Conservation (phyloP, 2,113 vertebrate genomes). For the Tapirus terrestris region DNA sequence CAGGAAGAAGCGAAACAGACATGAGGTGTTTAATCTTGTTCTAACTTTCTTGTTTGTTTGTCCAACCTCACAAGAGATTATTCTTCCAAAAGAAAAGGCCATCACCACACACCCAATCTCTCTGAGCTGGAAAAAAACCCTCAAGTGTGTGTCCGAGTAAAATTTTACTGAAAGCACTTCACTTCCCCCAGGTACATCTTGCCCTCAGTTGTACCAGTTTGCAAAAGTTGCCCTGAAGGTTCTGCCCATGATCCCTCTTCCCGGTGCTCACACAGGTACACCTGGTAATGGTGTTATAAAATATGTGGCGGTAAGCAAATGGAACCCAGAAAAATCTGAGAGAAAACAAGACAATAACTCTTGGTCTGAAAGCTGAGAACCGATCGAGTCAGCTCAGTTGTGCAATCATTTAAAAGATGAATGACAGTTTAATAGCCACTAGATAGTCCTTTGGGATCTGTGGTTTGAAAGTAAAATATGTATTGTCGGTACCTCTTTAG, state of each 20-base stretch:
- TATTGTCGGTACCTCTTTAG: conserved; percentile 96
- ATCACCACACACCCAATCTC: neutral
- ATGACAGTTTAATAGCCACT: conserved; percentile 87
- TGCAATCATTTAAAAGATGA: conserved; percentile 89
- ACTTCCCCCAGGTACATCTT: neutral
- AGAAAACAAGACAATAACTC: conserved; percentile 85
- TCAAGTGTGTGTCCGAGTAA: neutral
- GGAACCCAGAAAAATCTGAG: conserved; percentile 79
- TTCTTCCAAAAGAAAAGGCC: neutral
- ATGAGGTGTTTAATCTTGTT: neutral
- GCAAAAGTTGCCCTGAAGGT: conserved; percentile 44
- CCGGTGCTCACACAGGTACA: conserved; percentile 47
- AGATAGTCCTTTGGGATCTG: conserved; percentile 84
- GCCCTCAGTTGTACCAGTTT: neutral
- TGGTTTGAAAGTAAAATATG: conserved; percentile 87
- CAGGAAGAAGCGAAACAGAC: neutral
- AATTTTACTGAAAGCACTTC: neutral
- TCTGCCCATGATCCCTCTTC: conserved; percentile 37
- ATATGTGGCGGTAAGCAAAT: conserved; percentile 79
- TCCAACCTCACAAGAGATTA: neutral
- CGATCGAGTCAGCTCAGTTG: conserved; percentile 84
- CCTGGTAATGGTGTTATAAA: conserved; percentile 65
- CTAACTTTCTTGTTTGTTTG: neutral
- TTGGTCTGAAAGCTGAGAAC: conserved; percentile 84
- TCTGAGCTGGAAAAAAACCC: neutral